A percentile compares a stretch with the other conserved stretches of the same genome.
phyloP scores from a whole-genome alignment of 2,888 invertebrate genomes.

The Entomobrya proxima region DNA sequence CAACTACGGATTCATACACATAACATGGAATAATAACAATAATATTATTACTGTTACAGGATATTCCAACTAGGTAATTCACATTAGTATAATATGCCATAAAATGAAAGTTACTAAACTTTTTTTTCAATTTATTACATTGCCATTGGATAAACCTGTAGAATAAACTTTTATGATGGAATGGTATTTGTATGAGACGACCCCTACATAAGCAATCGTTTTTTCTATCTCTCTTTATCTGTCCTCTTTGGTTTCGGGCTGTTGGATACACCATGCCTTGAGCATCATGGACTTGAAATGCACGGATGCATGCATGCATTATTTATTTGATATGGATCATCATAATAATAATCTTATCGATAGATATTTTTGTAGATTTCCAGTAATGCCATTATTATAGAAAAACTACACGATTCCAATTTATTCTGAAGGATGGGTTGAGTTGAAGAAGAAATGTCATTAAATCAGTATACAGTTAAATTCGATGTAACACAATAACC shows the following conservation, averaged over 20 bases:
- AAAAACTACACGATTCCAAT: slow-evolving; percentile 20
- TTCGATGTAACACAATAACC: slow-evolving; percentile 25
- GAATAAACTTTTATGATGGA: slow-evolving; percentile 69
- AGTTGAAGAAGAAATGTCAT: slow-evolving; percentile 39
- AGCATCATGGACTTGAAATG: slow-evolving; percentile 49
- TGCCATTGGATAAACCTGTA: slow-evolving; percentile 70
- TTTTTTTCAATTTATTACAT: slow-evolving; percentile 74
- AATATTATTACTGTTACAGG: slow-evolving; percentile 47
- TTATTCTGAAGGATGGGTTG: neutral
- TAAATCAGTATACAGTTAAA: slow-evolving; percentile 32
- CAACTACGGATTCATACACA: slow-evolving; percentile 38
- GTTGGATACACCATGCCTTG: neutral
- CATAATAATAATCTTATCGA: slow-evolving; percentile 65
- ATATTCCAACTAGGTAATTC: slow-evolving; percentile 62
- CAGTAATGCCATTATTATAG: slow-evolving; percentile 14
- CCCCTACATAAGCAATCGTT: slow-evolving; percentile 16
- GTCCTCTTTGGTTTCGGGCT: slow-evolving; percentile 4
- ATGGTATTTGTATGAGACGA: slow-evolving; percentile 9
- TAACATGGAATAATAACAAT: slow-evolving; percentile 41
- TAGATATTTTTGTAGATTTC: slow-evolving; percentile 61
- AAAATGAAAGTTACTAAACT: slow-evolving; percentile 72
- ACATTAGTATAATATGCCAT: slow-evolving; percentile 69
- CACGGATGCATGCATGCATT: slow-evolving; percentile 67
- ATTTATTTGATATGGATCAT: slow-evolving; percentile 66
- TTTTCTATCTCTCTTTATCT: neutral